Base-by-base conservation (phyloP, 1,140 invertebrate genomes). In the Drosophila equinoxialis region DNA sequence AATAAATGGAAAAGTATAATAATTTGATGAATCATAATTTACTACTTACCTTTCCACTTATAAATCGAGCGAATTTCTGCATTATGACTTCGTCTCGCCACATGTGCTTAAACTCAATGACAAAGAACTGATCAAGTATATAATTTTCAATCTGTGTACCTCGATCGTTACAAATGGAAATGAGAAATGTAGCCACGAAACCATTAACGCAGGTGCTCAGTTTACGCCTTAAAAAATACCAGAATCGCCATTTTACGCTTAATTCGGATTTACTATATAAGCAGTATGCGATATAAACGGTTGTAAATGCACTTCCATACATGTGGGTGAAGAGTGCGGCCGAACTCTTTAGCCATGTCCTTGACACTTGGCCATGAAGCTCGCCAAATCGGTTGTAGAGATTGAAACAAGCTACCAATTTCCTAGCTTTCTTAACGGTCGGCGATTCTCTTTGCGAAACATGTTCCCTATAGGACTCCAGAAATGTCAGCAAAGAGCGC, bases 41-140 rank as follows among this genome's bases (percentile, higher is more conserved):
- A 8, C 23, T 70, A 33, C 68, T 71, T 1, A 73, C 71, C 60
- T 73, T 73, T 33, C 68, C 42, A 3, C 14, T 20, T 2, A 73
- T 64, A 8, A 71, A 61, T 8, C 71, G 17, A n/a, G 39, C 20
- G n/a, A 57, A 57, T 20, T 37, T 33, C 33, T 71, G 45, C 6
- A 71, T 8, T 3, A 57, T 17, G 3, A 23, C 23, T 4, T 20
- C 11, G 3, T 39, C 20, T 6, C 58, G 20, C 4, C 0, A 13
- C 1, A 60, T 13, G 20, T 64, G 39, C 5, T 71, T 13, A 3
- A 73, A n/a, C 23, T 73, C 39, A 23, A 73, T 41, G 1, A 71
- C 39, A 1, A 73, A 58, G 8, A 73, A 37, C 33, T 23, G 70
- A 3, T 63, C 48, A 1, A 30, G 33, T 0, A 73, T 33, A 11